Percentiles rank a stretch among this genome's conserved stretches.
phyloP scores from a whole-genome alignment of 2,797 vertebrate species.

The Acipenser ruthenus region DNA sequence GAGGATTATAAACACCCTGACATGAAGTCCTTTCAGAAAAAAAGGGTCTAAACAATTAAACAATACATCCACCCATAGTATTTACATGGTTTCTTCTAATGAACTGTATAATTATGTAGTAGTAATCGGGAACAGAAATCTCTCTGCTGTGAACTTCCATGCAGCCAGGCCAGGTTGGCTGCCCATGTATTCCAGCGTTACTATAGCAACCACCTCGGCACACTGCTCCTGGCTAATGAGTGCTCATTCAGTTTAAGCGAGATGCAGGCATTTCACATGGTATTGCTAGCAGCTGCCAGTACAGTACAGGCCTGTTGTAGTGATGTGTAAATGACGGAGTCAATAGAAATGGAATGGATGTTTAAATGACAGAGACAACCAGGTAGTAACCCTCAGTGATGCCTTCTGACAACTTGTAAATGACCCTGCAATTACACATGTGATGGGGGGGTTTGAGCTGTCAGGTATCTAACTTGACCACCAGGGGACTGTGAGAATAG shows the following conservation, averaged over 20 bases:
- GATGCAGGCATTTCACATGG: slow-evolving; percentile 1
- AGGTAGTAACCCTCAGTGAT: neutral
- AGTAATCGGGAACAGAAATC: slow-evolving; percentile 32
- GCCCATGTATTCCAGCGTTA: slow-evolving; percentile 33
- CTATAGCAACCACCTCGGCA: slow-evolving; percentile 49
- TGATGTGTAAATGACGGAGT: neutral
- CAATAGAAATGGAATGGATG: neutral
- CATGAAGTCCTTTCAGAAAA: too few relatives aligned
- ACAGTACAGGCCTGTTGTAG: neutral
- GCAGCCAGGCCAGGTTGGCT: neutral
- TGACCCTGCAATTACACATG: neutral
- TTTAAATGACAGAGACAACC: neutral
- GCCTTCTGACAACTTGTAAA: neutral
- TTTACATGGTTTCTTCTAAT: too few relatives aligned
- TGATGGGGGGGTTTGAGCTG: neutral
- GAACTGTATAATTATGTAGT: neutral
- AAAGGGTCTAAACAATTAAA: too few relatives aligned
- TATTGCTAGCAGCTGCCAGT: neutral
- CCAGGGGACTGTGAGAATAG: too few relatives aligned
- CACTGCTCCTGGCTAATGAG: slow-evolving; percentile 27
- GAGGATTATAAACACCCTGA: too few relatives aligned
- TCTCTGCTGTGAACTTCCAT: slow-evolving; percentile 40
- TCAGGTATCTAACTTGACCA: too few relatives aligned
- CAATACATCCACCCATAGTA: too few relatives aligned
- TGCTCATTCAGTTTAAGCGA: slow-evolving; percentile 3